A percentile compares a stretch with the other conserved stretches of the same genome.
phyloP scores from a whole-genome alignment of 2,113 vertebrate genomes.

The Hepsetus odoe region DNA sequence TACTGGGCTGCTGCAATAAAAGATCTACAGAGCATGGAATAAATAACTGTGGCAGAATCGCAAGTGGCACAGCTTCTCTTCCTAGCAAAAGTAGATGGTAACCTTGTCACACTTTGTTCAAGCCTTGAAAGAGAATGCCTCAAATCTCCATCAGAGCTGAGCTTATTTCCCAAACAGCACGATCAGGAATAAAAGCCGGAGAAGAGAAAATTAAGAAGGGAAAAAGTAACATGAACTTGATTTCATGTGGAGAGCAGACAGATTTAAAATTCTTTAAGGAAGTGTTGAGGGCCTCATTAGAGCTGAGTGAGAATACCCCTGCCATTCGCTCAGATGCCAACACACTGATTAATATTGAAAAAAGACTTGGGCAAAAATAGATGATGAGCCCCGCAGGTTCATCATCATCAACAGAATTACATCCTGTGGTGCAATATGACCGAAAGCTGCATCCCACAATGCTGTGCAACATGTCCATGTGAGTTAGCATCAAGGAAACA shows the following conservation, averaged over 20 bases:
- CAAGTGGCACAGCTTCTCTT: slow-evolving; percentile 25
- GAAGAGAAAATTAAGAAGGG: slow-evolving; percentile 27
- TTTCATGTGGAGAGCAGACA: slow-evolving; percentile 32
- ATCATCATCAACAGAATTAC: slow-evolving; percentile 77
- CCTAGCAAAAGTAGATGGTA: slow-evolving; percentile 10
- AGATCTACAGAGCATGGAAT: slow-evolving; percentile 15
- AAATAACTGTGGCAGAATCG: slow-evolving; percentile 26
- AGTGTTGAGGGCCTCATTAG: slow-evolving; percentile 42
- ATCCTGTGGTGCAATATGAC: slow-evolving; percentile 72
- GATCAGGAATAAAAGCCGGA: slow-evolving; percentile 20
- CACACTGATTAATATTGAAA: slow-evolving; percentile 70
- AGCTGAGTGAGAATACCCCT: slow-evolving; percentile 41
- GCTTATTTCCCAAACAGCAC: slow-evolving; percentile 39
- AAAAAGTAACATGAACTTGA: slow-evolving; percentile 2
- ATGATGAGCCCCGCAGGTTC: slow-evolving; percentile 58
- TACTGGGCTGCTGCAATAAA: slow-evolving; percentile 7
- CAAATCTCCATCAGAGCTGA: slow-evolving; percentile 11
- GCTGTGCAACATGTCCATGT: slow-evolving; percentile 71
- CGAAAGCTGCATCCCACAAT: slow-evolving; percentile 79
- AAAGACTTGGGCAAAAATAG: slow-evolving; percentile 70
- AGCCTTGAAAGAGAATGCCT: slow-evolving; percentile 36
- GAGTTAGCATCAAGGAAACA: slow-evolving; percentile 78
- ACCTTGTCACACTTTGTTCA: not conserved
- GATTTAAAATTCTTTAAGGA: slow-evolving; percentile 29
- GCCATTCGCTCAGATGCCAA: slow-evolving; percentile 56